phyloP scores from a whole-genome alignment of 1,140 invertebrate species.

The Armadillidium nasatum region DNA sequence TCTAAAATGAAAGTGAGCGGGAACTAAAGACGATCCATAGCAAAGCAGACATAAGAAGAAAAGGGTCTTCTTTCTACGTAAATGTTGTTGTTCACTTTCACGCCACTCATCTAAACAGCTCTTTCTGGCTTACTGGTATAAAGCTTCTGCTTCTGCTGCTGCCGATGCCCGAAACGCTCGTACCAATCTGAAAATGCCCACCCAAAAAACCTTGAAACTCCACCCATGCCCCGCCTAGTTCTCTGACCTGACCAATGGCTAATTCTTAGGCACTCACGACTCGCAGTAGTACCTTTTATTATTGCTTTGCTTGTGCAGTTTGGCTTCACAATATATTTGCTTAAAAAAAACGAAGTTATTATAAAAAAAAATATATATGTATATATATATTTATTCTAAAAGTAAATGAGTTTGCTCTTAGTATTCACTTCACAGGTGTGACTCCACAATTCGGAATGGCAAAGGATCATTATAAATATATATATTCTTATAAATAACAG shows the following conservation, averaged over 20 bases:
- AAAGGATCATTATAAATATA: no score
- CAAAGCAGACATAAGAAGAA: background rate
- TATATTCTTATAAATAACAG: no score
- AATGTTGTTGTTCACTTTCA: background rate
- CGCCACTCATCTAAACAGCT: background rate
- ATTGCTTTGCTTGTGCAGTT: no score
- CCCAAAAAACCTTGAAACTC: background rate
- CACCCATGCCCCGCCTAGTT: slow-evolving; percentile 3
- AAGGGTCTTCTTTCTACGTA: background rate
- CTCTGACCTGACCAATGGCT: background rate
- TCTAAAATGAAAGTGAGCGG: background rate
- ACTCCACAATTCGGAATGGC: no score
- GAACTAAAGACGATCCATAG: background rate
- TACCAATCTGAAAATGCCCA: background rate
- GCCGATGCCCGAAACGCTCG: background rate
- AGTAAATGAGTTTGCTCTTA: no score
- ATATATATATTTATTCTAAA: no score
- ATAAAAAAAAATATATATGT: no score
- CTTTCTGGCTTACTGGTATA: background rate
- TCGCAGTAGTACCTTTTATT: no score
- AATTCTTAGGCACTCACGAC: background rate
- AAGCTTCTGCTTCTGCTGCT: background rate
- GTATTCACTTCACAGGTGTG: no score
- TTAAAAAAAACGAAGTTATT: no score
- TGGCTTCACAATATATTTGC: no score